Evolutionary conservation across 2,888 invertebrate species (phyloP).

Genomic region (Notocelia uddmanniana): DNA sequence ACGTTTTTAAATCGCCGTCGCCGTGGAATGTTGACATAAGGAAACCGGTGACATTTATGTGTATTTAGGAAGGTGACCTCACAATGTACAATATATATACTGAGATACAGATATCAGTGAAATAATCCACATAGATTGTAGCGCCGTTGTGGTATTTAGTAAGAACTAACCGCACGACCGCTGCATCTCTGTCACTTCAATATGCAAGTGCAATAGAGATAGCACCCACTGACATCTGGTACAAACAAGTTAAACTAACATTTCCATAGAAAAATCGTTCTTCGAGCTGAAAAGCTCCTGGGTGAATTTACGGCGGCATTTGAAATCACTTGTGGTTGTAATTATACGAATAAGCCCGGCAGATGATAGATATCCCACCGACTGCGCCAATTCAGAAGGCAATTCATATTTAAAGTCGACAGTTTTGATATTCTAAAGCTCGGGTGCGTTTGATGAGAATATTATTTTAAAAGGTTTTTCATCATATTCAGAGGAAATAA

Average conservation of each 20-base stretch:
- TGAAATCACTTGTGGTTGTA: constrained; percentile 29
- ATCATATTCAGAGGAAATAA: background rate
- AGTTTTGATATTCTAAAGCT: background rate
- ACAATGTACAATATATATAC: no score
- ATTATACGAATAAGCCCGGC: constrained; percentile 33
- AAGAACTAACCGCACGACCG: no score
- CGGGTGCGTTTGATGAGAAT: background rate
- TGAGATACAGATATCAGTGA: no score
- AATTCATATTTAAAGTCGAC: background rate
- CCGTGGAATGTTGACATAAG: background rate
- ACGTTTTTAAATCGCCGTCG: constrained; percentile 15
- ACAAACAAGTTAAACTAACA: no score
- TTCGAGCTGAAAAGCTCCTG: no score
- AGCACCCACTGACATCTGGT: no score
- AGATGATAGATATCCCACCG: background rate
- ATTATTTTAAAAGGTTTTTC: background rate
- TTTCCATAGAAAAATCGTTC: no score
- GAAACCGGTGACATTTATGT: constrained; percentile 28
- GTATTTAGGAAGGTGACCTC: constrained; percentile 15
- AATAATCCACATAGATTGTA: no score
- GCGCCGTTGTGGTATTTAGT: no score
- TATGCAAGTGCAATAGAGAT: no score
- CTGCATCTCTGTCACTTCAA: no score
- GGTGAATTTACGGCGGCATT: background rate
- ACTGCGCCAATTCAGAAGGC: background rate